phyloP scores from a whole-genome alignment of 2,113 vertebrate genomes.

The Numenius arquata region DNA sequence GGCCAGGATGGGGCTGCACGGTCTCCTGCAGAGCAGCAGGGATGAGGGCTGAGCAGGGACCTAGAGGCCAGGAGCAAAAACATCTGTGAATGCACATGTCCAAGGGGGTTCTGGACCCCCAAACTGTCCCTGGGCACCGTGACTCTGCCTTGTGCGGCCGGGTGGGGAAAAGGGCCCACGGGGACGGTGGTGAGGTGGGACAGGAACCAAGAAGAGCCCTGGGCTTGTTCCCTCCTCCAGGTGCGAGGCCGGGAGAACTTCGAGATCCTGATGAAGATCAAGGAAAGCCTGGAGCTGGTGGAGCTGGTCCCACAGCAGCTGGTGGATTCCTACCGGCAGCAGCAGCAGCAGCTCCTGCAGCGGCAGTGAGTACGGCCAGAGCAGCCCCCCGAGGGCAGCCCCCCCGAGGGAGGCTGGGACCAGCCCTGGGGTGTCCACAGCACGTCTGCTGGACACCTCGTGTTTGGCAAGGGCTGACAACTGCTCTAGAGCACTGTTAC shows the following conservation, averaged over 20 bases:
- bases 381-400: not conserved
- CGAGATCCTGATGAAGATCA: slow-evolving; percentile 96
- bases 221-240: slow-evolving; percentile 60
- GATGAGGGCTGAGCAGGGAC: not conserved
- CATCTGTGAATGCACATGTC: rapidly evolving
- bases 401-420: not conserved
- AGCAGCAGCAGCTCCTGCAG: slow-evolving; percentile 95
- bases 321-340: slow-evolving; percentile 93
- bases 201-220: not conserved
- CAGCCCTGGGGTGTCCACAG: not conserved
- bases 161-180: not conserved
- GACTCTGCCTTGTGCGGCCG: rapidly evolving
- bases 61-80: not conserved
- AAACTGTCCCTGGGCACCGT: rapidly evolving
- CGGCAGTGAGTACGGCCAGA: slow-evolving; percentile 83
- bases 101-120: not conserved
- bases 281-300: slow-evolving; percentile 94
- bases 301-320: slow-evolving; percentile 92
- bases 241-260: slow-evolving; percentile 96
- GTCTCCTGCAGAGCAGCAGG: not conserved
- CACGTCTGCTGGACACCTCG: too few relatives aligned
- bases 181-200: not conserved
- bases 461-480: not conserved
- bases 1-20: not conserved
- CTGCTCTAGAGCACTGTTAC: rapidly evolving